Evolutionary conservation across 2,797 vertebrate genomes (phyloP).

Genomic region (Leptodactylus fallax): DNA sequence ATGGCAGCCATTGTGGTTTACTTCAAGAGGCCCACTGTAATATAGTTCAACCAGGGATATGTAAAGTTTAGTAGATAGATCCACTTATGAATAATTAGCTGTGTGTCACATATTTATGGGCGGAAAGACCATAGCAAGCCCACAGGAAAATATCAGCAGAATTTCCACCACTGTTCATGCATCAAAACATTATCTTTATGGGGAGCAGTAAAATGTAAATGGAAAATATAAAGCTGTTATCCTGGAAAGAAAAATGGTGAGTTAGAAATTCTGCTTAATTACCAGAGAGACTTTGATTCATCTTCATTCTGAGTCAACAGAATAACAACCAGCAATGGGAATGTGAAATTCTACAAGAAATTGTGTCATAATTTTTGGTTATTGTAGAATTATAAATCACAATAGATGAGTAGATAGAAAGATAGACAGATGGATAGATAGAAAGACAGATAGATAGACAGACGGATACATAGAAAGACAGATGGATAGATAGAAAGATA

Average conservation of each 20-base stretch:
- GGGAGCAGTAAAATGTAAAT: constrained; percentile 9
- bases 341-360: not conserved
- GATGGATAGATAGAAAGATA: not conserved
- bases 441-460: not conserved
- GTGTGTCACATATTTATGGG: not conserved
- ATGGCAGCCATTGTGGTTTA: not conserved
- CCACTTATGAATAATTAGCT: not conserved
- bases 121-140: not conserved
- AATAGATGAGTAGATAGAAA: not conserved
- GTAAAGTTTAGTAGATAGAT: not conserved
- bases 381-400: not conserved
- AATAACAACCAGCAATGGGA: not conserved
- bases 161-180: not conserved
- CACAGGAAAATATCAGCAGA: not conserved
- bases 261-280: constrained; percentile 5
- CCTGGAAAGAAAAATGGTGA: not conserved
- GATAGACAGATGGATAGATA: constrained; percentile 1
- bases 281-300: not conserved
- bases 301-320: not conserved
- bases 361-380: not conserved
- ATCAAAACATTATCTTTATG: not conserved
- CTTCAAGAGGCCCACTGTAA: not conserved
- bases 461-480: not conserved
- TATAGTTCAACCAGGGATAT: not conserved
- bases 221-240: constrained; percentile 7